These are phyloP conservation scores for Drosophila formosana DNA, from an alignment of 2,888 invertebrate genomes.

Conservation along the genomic window DNA sequence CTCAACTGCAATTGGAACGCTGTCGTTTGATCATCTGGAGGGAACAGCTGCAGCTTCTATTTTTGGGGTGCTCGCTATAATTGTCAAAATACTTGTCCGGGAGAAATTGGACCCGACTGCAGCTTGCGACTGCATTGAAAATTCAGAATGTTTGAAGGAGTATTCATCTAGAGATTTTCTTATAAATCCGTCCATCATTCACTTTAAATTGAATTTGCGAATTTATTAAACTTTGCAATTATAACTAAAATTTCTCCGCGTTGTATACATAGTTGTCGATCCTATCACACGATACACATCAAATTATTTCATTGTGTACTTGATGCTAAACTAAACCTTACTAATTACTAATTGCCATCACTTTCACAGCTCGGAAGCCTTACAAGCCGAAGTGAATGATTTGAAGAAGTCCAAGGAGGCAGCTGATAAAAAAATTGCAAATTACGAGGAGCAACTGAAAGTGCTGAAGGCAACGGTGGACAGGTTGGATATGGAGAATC, in stretches of 20 bases:
- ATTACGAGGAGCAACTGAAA: slow-evolving; percentile 85
- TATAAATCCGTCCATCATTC: no score
- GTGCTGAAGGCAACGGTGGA: slow-evolving; percentile 62
- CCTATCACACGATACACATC: background rate
- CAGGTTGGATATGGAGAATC: slow-evolving; percentile 78
- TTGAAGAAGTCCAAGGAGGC: slow-evolving; percentile 64
- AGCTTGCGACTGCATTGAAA: slow-evolving; percentile 6
- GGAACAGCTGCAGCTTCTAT: slow-evolving; percentile 62
- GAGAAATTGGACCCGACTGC: slow-evolving; percentile 14
- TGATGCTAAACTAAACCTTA: background rate
- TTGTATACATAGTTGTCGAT: no score
- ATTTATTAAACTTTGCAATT: no score
- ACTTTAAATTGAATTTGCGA: no score
- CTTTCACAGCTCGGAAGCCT: slow-evolving; percentile 67
- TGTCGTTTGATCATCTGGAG: slow-evolving; percentile 40
- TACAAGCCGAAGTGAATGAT: slow-evolving; percentile 56
- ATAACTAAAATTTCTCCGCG: no score
- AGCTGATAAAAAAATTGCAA: slow-evolving; percentile 85
- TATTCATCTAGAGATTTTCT: background rate
- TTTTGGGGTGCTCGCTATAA: slow-evolving; percentile 58
- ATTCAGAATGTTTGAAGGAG: background rate
- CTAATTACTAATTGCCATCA: background rate
- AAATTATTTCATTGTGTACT: background rate
- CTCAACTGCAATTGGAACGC: slow-evolving; percentile 62
- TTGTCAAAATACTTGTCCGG: slow-evolving; percentile 36